Base-by-base conservation (phyloP, 2,888 invertebrate genomes). In the Dolichopus griseipennis region DNA sequence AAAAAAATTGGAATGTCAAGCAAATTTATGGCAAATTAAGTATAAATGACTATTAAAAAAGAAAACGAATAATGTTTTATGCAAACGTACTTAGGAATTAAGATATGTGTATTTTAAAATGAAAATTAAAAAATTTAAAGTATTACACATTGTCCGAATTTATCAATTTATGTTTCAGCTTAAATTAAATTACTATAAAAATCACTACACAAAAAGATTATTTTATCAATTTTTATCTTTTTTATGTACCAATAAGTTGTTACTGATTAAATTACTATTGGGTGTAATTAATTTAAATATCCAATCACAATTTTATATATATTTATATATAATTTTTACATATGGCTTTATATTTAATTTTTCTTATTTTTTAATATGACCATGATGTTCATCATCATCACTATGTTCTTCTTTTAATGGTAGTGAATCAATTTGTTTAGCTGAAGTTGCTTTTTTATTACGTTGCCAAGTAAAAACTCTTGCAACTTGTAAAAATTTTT, bases 401-500 rank as follows among this genome's bases (percentile, higher is more conserved):
- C 86, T 86, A 75, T 84, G 86, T 71, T 87, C 87, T 71, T 87
- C 87, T 70, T 86, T 85, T 18, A 87, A 79, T 12, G 86, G 83
- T 72, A 86, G 76, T 69, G 85, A 85, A 77, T 86, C 86, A 15
- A 85, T 85, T 75, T 73, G 84, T 75, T 71, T 83, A 75, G 73
- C 83, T 73, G 75, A 84, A 68, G 77, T 79, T 8, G 78, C 76
- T 71, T 82, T 82, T 72, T 84, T 85, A 69, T 85, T 83, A 15
- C 86, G 85, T 68, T 87, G 86, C 74, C 91, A 87, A 10, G 89
- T 87, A 77, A 92, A 92, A 74, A 91, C 89, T 70, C 88, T 85
- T 9, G 91, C 90, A 71, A 92, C 82, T 81, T 91, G 91, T 27
- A 90, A 86, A 80, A 92, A 92, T 80, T 92, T 92, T 77, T 90